These are phyloP conservation scores for Morelia viridis DNA, from an alignment of 2,797 vertebrate genomes.

Conservation along the genomic window DNA sequence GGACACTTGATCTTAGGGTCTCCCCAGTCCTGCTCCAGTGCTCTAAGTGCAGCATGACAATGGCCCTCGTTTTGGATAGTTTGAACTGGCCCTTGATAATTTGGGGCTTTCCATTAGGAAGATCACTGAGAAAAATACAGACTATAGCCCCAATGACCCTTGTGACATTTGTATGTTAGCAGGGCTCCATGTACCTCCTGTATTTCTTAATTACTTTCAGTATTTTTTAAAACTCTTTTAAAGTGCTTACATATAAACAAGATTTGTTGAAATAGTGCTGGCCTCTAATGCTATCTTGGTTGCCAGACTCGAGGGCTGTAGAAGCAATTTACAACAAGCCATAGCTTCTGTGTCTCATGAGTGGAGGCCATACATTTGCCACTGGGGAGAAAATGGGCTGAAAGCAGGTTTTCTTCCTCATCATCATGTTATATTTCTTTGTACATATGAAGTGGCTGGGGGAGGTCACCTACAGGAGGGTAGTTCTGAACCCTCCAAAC, in stretches of 20 bases:
- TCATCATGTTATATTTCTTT: background rate
- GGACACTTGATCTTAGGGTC: background rate
- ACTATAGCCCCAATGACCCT: background rate
- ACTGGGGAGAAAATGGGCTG: background rate
- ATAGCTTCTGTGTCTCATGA: background rate
- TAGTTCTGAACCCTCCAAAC: background rate
- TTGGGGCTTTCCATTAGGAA: background rate
- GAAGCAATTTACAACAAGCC: background rate
- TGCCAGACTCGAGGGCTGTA: background rate
- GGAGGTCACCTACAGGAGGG: background rate
- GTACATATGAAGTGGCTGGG: background rate
- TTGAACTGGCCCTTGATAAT: background rate
- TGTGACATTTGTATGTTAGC: background rate
- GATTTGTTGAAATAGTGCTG: background rate
- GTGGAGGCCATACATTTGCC: background rate
- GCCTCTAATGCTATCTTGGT: background rate
- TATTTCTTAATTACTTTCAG: background rate
- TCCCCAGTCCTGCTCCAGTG: background rate
- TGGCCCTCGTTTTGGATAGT: no score
- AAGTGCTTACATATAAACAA: background rate
- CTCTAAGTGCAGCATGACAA: background rate
- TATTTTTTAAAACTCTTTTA: background rate
- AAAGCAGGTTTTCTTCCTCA: background rate
- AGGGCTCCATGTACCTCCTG: background rate
- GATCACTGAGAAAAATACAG: background rate